Evolutionary conservation across 2,888 invertebrate species (phyloP).

Genomic region (Dasypogon diadema): DNA sequence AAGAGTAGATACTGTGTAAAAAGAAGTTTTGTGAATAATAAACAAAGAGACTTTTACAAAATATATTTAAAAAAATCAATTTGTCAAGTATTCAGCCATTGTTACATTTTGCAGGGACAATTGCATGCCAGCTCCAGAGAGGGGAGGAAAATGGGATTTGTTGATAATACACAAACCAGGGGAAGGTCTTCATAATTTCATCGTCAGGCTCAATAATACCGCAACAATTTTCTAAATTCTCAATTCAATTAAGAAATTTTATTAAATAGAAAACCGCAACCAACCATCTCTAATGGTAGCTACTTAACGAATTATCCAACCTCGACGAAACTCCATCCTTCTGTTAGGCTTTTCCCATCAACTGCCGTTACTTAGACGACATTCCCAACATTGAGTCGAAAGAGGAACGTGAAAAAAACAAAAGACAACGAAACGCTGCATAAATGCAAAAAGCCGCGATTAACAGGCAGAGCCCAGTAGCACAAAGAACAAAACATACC

Average conservation of each 20-base stretch:
- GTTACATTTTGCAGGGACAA: too few relatives aligned
- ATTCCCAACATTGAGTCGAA: constrained; percentile 23
- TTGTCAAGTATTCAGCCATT: too few relatives aligned
- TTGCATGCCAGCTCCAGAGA: too few relatives aligned
- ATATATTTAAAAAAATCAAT: too few relatives aligned
- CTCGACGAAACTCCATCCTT: constrained; percentile 9
- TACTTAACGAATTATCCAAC: constrained; percentile 22
- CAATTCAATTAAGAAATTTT: background rate
- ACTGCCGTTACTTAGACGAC: constrained; percentile 43
- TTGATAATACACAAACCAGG: too few relatives aligned
- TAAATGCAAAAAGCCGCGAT: constrained; percentile 13
- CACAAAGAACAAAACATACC: constrained; percentile 33
- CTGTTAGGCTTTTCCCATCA: constrained; percentile 20
- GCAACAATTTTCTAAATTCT: background rate
- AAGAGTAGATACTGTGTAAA: too few relatives aligned
- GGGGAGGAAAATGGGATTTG: too few relatives aligned
- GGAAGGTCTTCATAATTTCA: too few relatives aligned
- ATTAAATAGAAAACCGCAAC: constrained; percentile 13
- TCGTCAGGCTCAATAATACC: background rate
- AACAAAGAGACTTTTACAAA: too few relatives aligned
- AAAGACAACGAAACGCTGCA: constrained; percentile 14
- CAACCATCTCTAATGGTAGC: constrained; percentile 17
- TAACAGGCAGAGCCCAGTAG: background rate
- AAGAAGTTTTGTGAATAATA: too few relatives aligned
- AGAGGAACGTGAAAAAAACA: constrained; percentile 10